Conservation (phyloP, 2,113 vertebrate genomes). For the Ageneiosus marmoratus region DNA sequence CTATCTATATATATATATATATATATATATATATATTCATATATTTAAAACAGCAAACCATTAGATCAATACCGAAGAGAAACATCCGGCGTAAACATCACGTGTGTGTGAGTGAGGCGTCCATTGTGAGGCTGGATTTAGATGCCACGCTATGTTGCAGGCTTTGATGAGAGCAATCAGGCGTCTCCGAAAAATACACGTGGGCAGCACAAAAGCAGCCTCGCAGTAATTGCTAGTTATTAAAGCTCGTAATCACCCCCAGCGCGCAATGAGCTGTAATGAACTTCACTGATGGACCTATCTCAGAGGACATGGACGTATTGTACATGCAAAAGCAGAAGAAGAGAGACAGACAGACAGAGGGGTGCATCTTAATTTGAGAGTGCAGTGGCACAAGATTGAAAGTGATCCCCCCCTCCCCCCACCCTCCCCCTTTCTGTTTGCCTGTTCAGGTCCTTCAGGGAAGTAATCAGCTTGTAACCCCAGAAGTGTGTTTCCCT, state of each 20-base stretch:
- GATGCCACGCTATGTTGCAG: slow-evolving; percentile 12
- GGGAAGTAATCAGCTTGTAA: slow-evolving; percentile 47
- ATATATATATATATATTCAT: too few species aligned
- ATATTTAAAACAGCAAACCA: too few species aligned
- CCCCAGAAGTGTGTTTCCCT: slow-evolving; percentile 44
- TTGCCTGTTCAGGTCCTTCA: slow-evolving; percentile 41
- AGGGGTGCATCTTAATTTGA: slow-evolving; percentile 22
- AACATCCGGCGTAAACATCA: slow-evolving; percentile 15
- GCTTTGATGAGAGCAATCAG: slow-evolving; percentile 46
- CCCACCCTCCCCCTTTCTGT: slow-evolving; percentile 7
- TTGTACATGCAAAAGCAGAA: slow-evolving; percentile 30
- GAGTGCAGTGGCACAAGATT: slow-evolving; percentile 9
- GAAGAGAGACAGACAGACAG: slow-evolving; percentile 3
- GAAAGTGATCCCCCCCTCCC: slow-evolving; percentile 20
- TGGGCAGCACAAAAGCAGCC: slow-evolving; percentile 53
- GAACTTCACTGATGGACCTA: slow-evolving; percentile 51
- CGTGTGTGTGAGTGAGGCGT: background rate
- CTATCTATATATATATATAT: too few species aligned
- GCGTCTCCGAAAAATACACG: slow-evolving; percentile 48
- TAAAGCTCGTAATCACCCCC: slow-evolving; percentile 56
- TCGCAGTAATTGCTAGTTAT: slow-evolving; percentile 58
- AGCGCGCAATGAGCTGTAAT: slow-evolving; percentile 55
- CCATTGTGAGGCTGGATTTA: slow-evolving; percentile 5
- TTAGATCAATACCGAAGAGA: slow-evolving; percentile 36
- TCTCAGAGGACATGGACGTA: slow-evolving; percentile 43